Conservation (phyloP, 2,888 invertebrate genomes). For the Acleris holmiana region DNA sequence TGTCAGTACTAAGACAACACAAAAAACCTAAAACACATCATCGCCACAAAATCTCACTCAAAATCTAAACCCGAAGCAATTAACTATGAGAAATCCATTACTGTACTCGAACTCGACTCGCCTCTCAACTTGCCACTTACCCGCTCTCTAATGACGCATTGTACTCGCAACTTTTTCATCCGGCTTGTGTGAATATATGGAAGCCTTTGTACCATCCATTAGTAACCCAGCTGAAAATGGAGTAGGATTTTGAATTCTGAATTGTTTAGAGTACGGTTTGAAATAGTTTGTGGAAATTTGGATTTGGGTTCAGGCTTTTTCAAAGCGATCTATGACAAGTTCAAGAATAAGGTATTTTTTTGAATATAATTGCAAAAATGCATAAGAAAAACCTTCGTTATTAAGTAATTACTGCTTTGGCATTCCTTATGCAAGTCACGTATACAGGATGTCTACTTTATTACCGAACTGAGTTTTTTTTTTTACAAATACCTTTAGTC, state of each 20-base stretch:
- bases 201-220: slow-evolving; percentile 51
- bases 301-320: neutral
- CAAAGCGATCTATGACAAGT: neutral
- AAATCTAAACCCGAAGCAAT: slow-evolving; percentile 28
- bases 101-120: slow-evolving; percentile 37
- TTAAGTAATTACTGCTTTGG: too few species aligned
- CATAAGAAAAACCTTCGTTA: too few species aligned
- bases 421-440: too few species aligned
- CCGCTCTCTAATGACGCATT: slow-evolving; percentile 63
- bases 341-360: neutral
- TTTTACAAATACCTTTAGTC: too few species aligned
- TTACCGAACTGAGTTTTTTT: too few species aligned
- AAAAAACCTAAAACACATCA: neutral
- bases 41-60: slow-evolving; percentile 1
- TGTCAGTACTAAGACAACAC: too few species aligned
- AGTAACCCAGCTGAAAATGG: slow-evolving; percentile 1
- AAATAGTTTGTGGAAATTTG: neutral
- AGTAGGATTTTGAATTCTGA: slow-evolving; percentile 5
- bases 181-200: slow-evolving; percentile 63
- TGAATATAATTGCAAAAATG: too few species aligned
- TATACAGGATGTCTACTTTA: too few species aligned
- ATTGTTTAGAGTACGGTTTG: neutral
- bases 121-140: slow-evolving; percentile 62
- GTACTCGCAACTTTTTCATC: slow-evolving; percentile 64
- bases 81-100: slow-evolving; percentile 33